Conservation (phyloP, 2,888 invertebrate genomes). For the Drosophila planitibia region DNA sequence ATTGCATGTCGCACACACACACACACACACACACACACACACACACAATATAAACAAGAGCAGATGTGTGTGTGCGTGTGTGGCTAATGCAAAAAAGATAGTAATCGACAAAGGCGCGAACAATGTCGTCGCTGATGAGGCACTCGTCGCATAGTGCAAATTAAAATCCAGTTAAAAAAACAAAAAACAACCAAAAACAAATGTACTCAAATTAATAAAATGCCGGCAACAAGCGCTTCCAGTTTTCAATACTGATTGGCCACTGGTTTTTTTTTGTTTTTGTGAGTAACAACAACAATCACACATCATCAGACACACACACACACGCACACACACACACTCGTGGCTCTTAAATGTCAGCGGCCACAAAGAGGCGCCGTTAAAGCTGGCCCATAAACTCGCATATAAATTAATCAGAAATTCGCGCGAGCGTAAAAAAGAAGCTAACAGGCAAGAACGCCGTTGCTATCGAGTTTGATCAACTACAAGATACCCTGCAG, state of each 20-base stretch:
- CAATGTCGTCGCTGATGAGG: constrained; percentile 48
- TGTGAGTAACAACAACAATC: background rate
- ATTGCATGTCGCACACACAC: constrained; percentile 65
- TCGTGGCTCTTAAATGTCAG: constrained; percentile 53
- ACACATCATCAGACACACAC: background rate
- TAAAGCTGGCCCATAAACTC: constrained; percentile 25
- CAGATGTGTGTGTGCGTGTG: constrained; percentile 7
- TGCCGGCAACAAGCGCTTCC: constrained; percentile 9
- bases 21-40: constrained; percentile 51
- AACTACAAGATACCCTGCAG: background rate
- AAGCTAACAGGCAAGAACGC: background rate
- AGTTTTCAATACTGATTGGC: constrained; percentile 34
- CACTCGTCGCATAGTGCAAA: constrained; percentile 41
- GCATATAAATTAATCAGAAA: constrained; percentile 67
- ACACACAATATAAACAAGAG: constrained; percentile 36
- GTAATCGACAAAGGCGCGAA: constrained; percentile 70
- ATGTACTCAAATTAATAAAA: constrained; percentile 33
- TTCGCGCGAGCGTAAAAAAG: constrained; percentile 7
- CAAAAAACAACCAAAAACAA: constrained; percentile 18
- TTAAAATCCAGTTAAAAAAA: constrained; percentile 57
- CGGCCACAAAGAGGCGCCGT: constrained; percentile 16
- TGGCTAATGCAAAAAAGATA: constrained; percentile 48
- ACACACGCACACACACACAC: constrained; percentile 7
- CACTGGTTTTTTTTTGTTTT: constrained; percentile 21
- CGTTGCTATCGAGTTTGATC: background rate